phyloP scores from a whole-genome alignment of 2,888 invertebrate species.

The Nyleta sp. region DNA sequence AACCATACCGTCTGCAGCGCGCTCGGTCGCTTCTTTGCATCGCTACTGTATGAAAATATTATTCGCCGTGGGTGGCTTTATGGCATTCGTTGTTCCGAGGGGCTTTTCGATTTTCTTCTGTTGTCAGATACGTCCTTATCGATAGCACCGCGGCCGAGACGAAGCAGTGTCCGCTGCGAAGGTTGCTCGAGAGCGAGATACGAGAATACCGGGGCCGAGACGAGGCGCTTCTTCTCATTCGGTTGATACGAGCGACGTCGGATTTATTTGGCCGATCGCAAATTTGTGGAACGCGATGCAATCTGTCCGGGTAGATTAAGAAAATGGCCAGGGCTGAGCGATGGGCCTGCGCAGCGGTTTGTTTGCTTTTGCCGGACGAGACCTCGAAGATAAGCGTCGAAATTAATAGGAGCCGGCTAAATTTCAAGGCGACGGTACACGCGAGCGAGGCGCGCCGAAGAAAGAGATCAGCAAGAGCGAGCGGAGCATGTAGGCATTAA shows the following conservation, averaged over 20 bases:
- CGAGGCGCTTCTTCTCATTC: slow-evolving; percentile 30
- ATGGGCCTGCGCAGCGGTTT: slow-evolving; percentile 19
- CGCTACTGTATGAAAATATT: slow-evolving; percentile 81
- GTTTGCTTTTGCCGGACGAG: slow-evolving; percentile 33
- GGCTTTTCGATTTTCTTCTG: slow-evolving; percentile 50
- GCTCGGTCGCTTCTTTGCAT: slow-evolving; percentile 75
- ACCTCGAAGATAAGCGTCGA: slow-evolving; percentile 39
- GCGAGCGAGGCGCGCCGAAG: no score
- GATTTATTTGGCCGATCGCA: slow-evolving; percentile 57
- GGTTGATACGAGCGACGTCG: slow-evolving; percentile 38
- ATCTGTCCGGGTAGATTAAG: slow-evolving; percentile 55
- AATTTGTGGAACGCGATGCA: slow-evolving; percentile 62
- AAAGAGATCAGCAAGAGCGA: no score
- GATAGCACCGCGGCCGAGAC: slow-evolving; percentile 38
- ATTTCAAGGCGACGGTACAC: no score
- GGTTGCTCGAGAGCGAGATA: slow-evolving; percentile 41
- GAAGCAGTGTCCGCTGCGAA: slow-evolving; percentile 45
- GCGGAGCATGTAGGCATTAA: no score
- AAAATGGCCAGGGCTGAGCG: slow-evolving; percentile 41
- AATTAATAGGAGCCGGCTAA: slow-evolving; percentile 39
- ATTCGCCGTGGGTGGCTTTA: slow-evolving; percentile 80
- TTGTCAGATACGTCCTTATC: slow-evolving; percentile 60
- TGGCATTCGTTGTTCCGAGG: slow-evolving; percentile 68
- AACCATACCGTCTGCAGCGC: slow-evolving; percentile 57
- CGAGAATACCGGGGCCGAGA: slow-evolving; percentile 21